Evolutionary conservation across 1,140 invertebrate genomes (phyloP).

Genomic region (Tetragonula clypearis): DNA sequence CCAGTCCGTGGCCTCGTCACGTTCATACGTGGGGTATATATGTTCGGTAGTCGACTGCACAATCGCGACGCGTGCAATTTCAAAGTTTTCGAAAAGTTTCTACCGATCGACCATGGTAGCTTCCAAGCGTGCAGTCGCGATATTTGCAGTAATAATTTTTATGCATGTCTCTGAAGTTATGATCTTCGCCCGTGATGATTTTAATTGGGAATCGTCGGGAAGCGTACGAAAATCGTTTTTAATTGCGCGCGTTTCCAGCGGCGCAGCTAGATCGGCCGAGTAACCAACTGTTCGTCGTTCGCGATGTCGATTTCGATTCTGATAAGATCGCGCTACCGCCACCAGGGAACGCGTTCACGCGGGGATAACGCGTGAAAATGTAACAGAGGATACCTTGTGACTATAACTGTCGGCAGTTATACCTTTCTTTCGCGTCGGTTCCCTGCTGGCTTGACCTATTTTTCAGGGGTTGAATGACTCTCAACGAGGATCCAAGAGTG

Average conservation of each 20-base stretch:
- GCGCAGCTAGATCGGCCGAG: too few species aligned
- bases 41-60: too few species aligned
- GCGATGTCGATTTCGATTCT: conserved; percentile 49
- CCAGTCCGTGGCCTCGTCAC: conserved; percentile 47
- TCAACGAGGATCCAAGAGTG: neutral
- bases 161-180: too few species aligned
- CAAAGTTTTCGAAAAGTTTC: too few species aligned
- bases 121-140: too few species aligned
- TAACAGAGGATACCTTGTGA: neutral
- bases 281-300: neutral
- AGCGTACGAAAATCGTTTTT: too few species aligned
- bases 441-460: conserved; percentile 23
- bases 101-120: too few species aligned
- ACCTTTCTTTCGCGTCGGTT: neutral
- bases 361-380: conserved; percentile 34
- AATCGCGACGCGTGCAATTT: too few species aligned
- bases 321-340: conserved; percentile 53
- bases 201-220: too few species aligned
- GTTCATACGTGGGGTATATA: neutral
- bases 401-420: neutral
- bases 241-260: too few species aligned
- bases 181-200: too few species aligned
- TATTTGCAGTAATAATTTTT: too few species aligned
- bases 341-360: neutral
- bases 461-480: neutral